Evolutionary conservation across 2,888 invertebrate genomes (phyloP).

Genomic region (Drosophila nr. medialis): DNA sequence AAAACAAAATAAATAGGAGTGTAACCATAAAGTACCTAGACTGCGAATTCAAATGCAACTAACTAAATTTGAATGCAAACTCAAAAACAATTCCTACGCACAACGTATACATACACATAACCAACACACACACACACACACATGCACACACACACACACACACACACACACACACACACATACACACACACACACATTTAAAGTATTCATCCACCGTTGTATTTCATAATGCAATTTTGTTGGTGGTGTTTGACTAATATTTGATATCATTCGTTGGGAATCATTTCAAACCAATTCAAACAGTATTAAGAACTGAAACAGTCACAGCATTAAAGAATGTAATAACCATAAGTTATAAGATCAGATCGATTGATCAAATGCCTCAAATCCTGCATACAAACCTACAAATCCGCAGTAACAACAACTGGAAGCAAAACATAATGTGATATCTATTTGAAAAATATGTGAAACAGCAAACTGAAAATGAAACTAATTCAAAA

Average conservation of each 20-base stretch:
- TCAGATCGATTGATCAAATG: slow-evolving; percentile 11
- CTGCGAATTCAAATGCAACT: slow-evolving; percentile 39
- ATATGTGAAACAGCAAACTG: slow-evolving; percentile 60
- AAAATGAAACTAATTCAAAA: slow-evolving; percentile 34
- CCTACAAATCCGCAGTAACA: slow-evolving; percentile 57
- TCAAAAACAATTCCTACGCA: slow-evolving; percentile 21
- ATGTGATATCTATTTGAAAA: slow-evolving; percentile 76
- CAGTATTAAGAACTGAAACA: slow-evolving; percentile 18
- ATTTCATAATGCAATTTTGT: slow-evolving; percentile 31
- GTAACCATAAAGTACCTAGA: slow-evolving; percentile 66
- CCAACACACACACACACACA: slow-evolving; percentile 18
- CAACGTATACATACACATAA: slow-evolving; percentile 12
- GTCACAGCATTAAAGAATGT: slow-evolving; percentile 9
- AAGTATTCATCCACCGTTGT: slow-evolving; percentile 39
- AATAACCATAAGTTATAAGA: slow-evolving; percentile 19
- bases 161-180: slow-evolving; percentile 18
- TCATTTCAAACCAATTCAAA: slow-evolving; percentile 16
- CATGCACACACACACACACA: slow-evolving; percentile 12
- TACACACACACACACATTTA: slow-evolving; percentile 17
- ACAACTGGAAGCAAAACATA: slow-evolving; percentile 63
- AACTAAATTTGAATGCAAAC: slow-evolving; percentile 42
- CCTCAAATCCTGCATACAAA: slow-evolving; percentile 34
- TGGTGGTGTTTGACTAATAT: slow-evolving; percentile 23
- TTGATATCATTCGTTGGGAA: slow-evolving; percentile 26
- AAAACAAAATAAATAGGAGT: slow-evolving; percentile 16